phyloP scores from a whole-genome alignment of 2,113 vertebrate species.

The Cinclus mexicanus region DNA sequence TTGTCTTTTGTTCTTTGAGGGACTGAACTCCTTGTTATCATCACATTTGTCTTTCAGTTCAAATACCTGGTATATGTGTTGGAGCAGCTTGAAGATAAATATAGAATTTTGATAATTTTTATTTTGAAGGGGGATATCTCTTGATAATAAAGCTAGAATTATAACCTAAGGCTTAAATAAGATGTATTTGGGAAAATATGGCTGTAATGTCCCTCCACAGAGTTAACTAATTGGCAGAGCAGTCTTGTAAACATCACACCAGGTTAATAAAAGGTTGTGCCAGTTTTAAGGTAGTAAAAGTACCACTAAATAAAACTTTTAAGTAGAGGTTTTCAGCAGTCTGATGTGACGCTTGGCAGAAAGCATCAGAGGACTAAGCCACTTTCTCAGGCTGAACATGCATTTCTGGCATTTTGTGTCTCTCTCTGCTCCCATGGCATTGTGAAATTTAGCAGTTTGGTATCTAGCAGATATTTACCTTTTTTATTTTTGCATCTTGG shows the following conservation, averaged over 20 bases:
- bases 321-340: background rate
- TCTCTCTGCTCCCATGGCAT: background rate
- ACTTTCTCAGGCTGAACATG: background rate
- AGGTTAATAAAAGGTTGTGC: slow-evolving; percentile 6
- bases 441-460: background rate
- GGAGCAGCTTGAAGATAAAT: background rate
- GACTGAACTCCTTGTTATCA: background rate
- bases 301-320: background rate
- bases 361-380: background rate
- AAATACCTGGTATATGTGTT: background rate
- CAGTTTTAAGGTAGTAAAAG: background rate
- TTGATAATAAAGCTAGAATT: background rate
- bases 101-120: background rate
- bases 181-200: background rate
- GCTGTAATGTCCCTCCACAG: background rate
- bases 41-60: background rate
- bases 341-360: background rate
- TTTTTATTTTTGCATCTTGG: background rate
- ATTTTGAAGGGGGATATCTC: background rate
- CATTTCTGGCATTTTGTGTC: background rate
- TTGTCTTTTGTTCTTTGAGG: background rate
- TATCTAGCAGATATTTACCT: background rate
- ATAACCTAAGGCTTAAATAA: background rate
- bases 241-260: background rate
- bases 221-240: background rate